Evolutionary conservation across 2,113 vertebrate genomes (phyloP), one percentile per base, ranked within the genome.

Genomic region (Toxotes jaculatrix): DNA sequence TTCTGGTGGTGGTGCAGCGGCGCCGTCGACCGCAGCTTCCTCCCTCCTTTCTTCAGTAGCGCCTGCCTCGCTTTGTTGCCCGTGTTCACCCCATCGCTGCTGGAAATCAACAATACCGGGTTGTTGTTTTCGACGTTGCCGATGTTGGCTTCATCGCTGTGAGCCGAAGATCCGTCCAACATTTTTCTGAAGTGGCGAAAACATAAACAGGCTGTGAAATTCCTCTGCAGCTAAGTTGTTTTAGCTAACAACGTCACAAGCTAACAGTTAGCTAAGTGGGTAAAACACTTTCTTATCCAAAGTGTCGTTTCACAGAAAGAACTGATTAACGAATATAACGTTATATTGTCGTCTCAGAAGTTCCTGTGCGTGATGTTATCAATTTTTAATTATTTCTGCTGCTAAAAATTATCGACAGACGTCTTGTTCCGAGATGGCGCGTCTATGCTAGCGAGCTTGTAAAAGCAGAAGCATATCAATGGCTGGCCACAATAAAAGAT

Each of bases 101-200:
- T 6, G 0, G 68, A 45, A 1, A 70, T 38, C 66, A 74, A 0
- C 80, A 67, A 59, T 1, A 42, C 19, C 0, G 88, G 90, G 65
- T 90, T 90, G 76, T 83, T 92, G 87, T 94, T 94, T 43, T 94
- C 93, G 4, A 87, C 82, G 80, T 95, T 82, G 19, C 88, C 90
- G 47, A 89, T 76, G 47, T 80, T 82, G 2, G 77, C 61, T 14
- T 91, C 91, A 40, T 87, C 84, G 80, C 71, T 31, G 56, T 27
- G 83, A 27, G 42, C 67, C 61, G 88, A 19, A 27, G 93, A 74
- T 68, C 93, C 94, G 65, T 90, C 87, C 70, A 94, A 84, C 94
- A 95, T 94, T 4, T 80, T 79, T 43, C 6, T 32, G 5, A 51
- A 14, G 21, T 61, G 66, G 27, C 21, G 66, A 4, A 76, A 59